Conservation (phyloP, 1,140 invertebrate species). For the Bacillus rossius region DNA sequence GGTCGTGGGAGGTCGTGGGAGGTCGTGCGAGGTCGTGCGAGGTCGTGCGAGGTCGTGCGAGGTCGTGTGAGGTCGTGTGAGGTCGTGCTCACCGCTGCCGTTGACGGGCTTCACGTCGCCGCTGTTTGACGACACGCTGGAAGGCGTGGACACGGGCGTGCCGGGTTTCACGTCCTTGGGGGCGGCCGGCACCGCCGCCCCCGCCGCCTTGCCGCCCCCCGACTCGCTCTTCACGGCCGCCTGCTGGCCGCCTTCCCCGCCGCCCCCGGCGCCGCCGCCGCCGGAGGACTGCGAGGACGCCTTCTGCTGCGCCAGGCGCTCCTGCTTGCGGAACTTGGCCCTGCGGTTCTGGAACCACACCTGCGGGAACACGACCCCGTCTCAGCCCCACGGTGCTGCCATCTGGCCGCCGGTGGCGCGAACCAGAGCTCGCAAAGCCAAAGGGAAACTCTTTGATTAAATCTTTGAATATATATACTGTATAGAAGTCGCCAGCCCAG, state of each 20-base stretch:
- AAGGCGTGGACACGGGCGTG: constrained; percentile 43
- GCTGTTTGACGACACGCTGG: constrained; percentile 34
- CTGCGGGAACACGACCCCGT: no score
- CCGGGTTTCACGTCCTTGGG: constrained; percentile 41
- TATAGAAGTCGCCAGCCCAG: no score
- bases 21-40: no score
- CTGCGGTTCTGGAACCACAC: constrained; percentile 94
- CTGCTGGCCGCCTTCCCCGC: not conserved
- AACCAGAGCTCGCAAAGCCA: no score
- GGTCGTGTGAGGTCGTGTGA: no score
- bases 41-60: no score
- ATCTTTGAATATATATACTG: no score
- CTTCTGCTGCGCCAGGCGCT: constrained; percentile 75
- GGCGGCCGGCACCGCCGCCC: constrained; percentile 14
- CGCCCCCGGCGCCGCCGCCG: constrained; percentile 7
- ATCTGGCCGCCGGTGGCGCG: no score
- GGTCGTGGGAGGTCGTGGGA: no score
- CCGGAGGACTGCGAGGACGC: constrained; percentile 35
- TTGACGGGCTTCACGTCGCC: constrained; percentile 43
- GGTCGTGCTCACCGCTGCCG: constrained; percentile 29
- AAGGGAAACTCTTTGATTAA: no score
- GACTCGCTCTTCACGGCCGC: constrained; percentile 10
- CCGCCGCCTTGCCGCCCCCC: constrained; percentile 25
- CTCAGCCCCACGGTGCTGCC: no score
- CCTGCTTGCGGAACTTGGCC: constrained; percentile 91